A percentile compares a stretch with the other conserved stretches of the same genome.
These are phyloP conservation scores for Ormyrus thymus DNA, from an alignment of 2,888 invertebrate species.

Conservation along the genomic window DNA sequence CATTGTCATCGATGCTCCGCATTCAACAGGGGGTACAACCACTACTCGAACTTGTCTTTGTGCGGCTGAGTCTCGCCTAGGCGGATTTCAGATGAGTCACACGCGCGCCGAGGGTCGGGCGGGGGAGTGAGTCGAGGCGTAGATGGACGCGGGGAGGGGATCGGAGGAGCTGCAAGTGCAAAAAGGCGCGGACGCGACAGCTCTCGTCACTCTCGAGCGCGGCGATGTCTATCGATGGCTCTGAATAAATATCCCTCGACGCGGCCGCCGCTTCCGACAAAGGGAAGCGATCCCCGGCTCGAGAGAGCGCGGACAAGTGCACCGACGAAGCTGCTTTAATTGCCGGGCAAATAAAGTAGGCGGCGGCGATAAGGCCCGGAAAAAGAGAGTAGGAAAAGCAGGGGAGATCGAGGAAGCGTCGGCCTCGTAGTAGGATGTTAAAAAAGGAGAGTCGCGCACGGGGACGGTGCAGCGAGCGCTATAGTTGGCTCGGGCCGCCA, in stretches of 20 bases:
- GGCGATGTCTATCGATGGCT: background rate
- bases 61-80: slow-evolving; percentile 23
- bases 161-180: background rate
- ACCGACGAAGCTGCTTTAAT: background rate
- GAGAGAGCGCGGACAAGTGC: background rate
- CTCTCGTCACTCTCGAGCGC: background rate
- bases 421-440: slow-evolving; percentile 24
- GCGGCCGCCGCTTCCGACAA: background rate
- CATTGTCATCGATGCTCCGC: background rate
- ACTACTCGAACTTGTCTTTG: background rate
- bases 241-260: background rate
- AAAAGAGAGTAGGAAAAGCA: slow-evolving; percentile 7
- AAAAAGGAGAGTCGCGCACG: slow-evolving; percentile 34
- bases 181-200: background rate
- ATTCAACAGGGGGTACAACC: slow-evolving; percentile 27
- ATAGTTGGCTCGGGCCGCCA: slow-evolving; percentile 49
- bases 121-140: background rate
- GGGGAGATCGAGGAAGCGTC: background rate
- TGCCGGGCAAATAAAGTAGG: background rate
- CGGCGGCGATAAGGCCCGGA: background rate
- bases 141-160: background rate
- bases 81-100: slow-evolving; percentile 43
- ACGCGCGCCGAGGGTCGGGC: background rate
- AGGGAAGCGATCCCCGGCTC: too few species aligned
- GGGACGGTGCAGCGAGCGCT: slow-evolving; percentile 42